Percentiles rank a stretch among this genome's conserved stretches.
Conservation (phyloP, 1,140 invertebrate genomes). For the Atopsyche davidsoni region DNA sequence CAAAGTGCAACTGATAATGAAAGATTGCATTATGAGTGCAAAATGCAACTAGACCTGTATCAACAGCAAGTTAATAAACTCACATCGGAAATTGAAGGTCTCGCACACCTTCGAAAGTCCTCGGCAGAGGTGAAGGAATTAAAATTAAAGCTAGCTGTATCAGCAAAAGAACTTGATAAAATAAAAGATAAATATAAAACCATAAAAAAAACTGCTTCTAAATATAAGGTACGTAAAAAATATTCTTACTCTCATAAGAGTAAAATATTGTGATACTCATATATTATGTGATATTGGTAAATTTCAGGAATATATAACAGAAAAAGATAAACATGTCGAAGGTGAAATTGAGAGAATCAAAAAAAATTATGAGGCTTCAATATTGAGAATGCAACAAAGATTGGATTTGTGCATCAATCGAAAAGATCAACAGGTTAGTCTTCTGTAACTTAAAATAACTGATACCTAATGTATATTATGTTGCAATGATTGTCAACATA, state of each 20-base stretch:
- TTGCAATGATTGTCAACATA: background rate
- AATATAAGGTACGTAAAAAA: constrained; percentile 48
- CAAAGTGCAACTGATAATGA: constrained; percentile 2
- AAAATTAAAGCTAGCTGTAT: constrained; percentile 15
- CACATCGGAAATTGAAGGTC: constrained; percentile 12
- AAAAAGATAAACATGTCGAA: constrained; percentile 45
- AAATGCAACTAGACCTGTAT: constrained; percentile 13
- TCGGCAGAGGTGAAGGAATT: constrained; percentile 6
- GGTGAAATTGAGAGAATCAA: constrained; percentile 45
- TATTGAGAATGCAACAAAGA: constrained; percentile 35
- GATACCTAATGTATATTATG: background rate
- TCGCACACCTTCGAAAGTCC: constrained; percentile 7
- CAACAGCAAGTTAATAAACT: constrained; percentile 14
- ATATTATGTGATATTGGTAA: no score
- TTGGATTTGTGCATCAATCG: constrained; percentile 27
- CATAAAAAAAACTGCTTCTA: constrained; percentile 50
- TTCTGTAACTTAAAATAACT: background rate
- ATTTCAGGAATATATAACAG: constrained; percentile 43
- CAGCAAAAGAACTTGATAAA: constrained; percentile 37
- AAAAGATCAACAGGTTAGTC: constrained; percentile 30
- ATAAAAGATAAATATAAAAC: constrained; percentile 51
- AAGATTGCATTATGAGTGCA: constrained; percentile 14
- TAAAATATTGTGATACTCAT: no score
- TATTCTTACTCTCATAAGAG: constrained; percentile 14
- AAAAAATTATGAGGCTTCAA: constrained; percentile 42